A percentile compares a stretch with the other conserved stretches of the same genome.
These are phyloP conservation scores for Sminthopsis crassicaudata DNA, from an alignment of 2,113 vertebrate genomes.

Conservation along the genomic window DNA sequence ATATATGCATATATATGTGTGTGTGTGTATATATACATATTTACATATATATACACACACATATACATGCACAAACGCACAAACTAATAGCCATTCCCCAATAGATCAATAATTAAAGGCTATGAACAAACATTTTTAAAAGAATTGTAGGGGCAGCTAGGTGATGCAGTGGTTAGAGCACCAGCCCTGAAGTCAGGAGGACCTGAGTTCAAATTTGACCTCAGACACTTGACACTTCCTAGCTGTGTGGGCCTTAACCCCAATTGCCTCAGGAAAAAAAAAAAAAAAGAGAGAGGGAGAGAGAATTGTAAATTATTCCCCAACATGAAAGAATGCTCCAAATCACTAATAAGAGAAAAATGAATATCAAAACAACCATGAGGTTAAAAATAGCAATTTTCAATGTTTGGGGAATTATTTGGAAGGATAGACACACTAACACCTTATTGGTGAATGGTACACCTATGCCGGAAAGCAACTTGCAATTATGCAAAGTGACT, in stretches of 20 bases:
- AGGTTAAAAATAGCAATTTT: not conserved
- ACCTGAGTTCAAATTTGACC: too few species aligned
- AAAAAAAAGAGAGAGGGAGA: too few species aligned
- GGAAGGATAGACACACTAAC: not conserved
- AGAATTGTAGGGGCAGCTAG: not conserved
- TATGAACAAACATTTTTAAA: not conserved
- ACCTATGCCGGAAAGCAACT: not conserved
- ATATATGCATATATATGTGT: not conserved
- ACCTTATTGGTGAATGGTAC: not conserved
- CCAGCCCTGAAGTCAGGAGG: too few species aligned
- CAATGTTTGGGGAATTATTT: not conserved
- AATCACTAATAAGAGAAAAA: not conserved
- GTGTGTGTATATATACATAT: too few species aligned
- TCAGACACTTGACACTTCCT: too few species aligned
- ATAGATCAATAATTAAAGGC: not conserved
- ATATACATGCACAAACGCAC: not conserved
- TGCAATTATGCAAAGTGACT: not conserved
- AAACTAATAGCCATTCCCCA: not conserved
- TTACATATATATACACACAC: not conserved
- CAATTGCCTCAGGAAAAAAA: too few species aligned
- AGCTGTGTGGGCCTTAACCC: too few species aligned
- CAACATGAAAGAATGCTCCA: not conserved
- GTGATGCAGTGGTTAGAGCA: too few species aligned
- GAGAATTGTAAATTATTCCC: not conserved
- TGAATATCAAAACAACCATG: not conserved